Base-by-base conservation (phyloP, 2,888 invertebrate genomes). In the Drosophila fulvimacula region DNA sequence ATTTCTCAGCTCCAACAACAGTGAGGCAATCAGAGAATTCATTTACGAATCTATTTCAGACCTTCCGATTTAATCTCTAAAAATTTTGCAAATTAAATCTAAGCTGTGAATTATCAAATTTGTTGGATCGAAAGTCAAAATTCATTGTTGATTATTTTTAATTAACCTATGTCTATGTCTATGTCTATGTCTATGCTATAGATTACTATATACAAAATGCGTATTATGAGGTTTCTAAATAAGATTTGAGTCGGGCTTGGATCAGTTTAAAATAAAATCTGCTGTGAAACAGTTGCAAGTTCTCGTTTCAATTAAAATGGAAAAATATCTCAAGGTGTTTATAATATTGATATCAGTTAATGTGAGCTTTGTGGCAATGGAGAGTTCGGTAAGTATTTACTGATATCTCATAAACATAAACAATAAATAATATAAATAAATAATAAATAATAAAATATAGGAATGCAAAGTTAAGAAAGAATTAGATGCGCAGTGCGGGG, bases 1-100 rank as follows among this genome's bases (percentile, higher is more conserved):
- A 65, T 82, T 75, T 59, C 51, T 56, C 49, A 57, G 56, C 52
- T 42, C 59, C 36, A 73, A 46, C 44, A 53, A 58, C 58, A 56
- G 2, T 17, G 11, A 30, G 48, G 17, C 17, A 48, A 17, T 30
- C 13, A 6, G 6, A 30, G 6, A 6, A 6, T 13, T 17, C 3
- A 30, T 48, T 30, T 7, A 3, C 3, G 11, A 2, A 3, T 17
- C 9, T 5, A 27, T 27, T 4, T 24, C 24, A 24, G 24, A 2
- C 24, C 24, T 24, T 24, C 24, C 24, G 2, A 5, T 30, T 30
- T 30, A 5, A 10, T 10, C 10, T 30, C 30, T n/a, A 10, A 30
- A 30, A 10, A 30, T 30, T 30, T 30, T 10, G 1, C 9, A 10
- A 30, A 30, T 10, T 9, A 1, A 30, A 30, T 30, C 30, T 10